Percentiles rank a stretch among this genome's conserved stretches.
Evolutionary conservation across 2,888 invertebrate species (phyloP).

Genomic region (Stegana nigrithorax): DNA sequence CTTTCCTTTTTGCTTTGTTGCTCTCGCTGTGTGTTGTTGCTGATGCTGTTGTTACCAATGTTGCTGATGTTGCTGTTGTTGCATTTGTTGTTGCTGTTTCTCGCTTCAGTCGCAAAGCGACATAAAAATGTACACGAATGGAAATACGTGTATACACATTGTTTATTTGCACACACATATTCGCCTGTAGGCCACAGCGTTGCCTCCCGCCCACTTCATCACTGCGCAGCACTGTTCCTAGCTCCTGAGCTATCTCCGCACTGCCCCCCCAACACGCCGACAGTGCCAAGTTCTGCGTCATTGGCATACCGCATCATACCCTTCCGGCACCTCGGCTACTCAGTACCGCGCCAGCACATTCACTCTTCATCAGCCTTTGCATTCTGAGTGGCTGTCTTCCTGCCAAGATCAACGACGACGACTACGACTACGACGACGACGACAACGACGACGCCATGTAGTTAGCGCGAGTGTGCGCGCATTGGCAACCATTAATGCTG

Average conservation of each 20-base stretch:
- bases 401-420: constrained; percentile 60
- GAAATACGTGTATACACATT: constrained; percentile 52
- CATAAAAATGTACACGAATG: constrained; percentile 12
- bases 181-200: constrained; percentile 58
- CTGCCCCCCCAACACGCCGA: no score
- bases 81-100: background rate
- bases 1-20: no score
- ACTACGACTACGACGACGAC: no score
- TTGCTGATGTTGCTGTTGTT: constrained; percentile 30
- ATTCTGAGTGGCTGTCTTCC: constrained; percentile 45
- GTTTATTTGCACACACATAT: constrained; percentile 60
- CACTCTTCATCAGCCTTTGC: constrained; percentile 30
- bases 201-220: constrained; percentile 28
- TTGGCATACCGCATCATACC: background rate
- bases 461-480: constrained; percentile 57
- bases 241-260: no score
- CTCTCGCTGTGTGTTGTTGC: background rate
- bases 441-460: constrained; percentile 59
- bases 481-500: constrained; percentile 11
- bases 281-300: no score
- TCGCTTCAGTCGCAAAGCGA: constrained; percentile 10
- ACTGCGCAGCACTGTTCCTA: no score
- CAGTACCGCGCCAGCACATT: background rate
- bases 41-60: constrained; percentile 21
- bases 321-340: constrained; percentile 15